Percentiles rank a stretch among this genome's conserved stretches.
phyloP scores from a whole-genome alignment of 2,888 invertebrate species.

The Tribolium freemani region DNA sequence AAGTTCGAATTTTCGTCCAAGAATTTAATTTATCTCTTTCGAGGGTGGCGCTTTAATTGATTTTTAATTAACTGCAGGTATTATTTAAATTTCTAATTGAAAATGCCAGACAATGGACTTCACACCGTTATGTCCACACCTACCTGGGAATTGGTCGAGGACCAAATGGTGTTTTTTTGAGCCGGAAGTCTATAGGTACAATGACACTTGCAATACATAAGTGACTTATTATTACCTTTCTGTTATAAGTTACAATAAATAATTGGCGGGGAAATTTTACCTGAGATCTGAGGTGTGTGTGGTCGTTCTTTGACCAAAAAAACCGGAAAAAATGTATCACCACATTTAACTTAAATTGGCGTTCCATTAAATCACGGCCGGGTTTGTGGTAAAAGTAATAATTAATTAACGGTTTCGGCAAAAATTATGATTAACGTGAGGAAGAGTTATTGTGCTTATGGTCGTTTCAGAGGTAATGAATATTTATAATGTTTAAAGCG shows the following conservation, averaged over 20 bases:
- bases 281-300: constrained; percentile 44
- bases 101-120: constrained; percentile 2
- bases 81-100: constrained; percentile 30
- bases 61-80: constrained; percentile 28
- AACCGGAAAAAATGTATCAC: background rate
- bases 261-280: constrained; percentile 32
- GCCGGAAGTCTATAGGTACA: constrained; percentile 8
- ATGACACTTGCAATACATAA: constrained; percentile 5
- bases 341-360: too few relatives aligned
- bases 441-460: constrained; percentile 16
- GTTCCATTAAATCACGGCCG: too few relatives aligned
- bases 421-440: constrained; percentile 18
- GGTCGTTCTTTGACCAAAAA: too few relatives aligned
- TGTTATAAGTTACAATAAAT: background rate
- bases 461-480: constrained; percentile 33
- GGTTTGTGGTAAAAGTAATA: background rate
- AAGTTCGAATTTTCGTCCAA: constrained; percentile 21
- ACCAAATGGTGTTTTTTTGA: background rate
- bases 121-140: background rate
- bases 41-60: constrained; percentile 33
- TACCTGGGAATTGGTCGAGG: constrained; percentile 1
- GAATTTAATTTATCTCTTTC: constrained; percentile 26
- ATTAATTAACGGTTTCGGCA: constrained; percentile 20
- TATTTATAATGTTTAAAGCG: constrained; percentile 40
- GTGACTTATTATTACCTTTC: constrained; percentile 17